Base-by-base conservation (phyloP, 2,797 vertebrate genomes). In the Cheirogaleus major region DNA sequence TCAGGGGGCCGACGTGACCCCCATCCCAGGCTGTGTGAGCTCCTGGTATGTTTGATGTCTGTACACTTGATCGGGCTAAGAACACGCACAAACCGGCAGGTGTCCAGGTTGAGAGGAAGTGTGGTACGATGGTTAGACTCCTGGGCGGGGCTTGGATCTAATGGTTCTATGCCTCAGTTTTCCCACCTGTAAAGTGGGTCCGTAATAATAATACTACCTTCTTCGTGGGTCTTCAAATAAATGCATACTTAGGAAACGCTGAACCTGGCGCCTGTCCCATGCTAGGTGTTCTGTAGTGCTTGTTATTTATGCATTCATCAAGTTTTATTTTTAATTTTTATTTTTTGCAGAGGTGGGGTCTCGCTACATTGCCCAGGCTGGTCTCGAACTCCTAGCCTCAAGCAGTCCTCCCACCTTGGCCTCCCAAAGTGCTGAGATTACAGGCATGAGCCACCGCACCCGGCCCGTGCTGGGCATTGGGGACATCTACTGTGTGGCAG, bases 91-190 rank as follows among this genome's bases (percentile, higher is more conserved):
- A 69, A 41, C 52, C 75, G 20, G 5, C 59, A 69, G 38, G 38
- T 15, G n/a, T 9, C 55, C 43, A 23, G 65, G 20, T 3, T 4
- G 23, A 82, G 61, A 76, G 20, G 27, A 2, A 4, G 7, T 12
- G 4, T 2, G 9, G 20, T 20, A 0, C 13, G 12, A 18, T 2
- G 25, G 25, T 15, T 55, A 22, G 12, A 61, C 30, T 11, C 3
- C 0, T 15, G 43, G 41, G 22, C 0, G 32, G 23, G 69, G 8
- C 27, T 73, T 15, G 8, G 45, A 73, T 32, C 13, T 45, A 27
- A 57, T 32, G 3, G 1, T 17, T 57, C 65, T 22, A 30, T 22
- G 84, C 27, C 72, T 89, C 32, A 6, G 63, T 48, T 59, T 81
- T 50, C n/a, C 67, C 13, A 2, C n/a, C 32, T 85, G 22, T 55